Evolutionary conservation across 2,113 vertebrate genomes (phyloP), one percentile per base, ranked within the genome.

Genomic region (Gadus chalcogrammus): DNA sequence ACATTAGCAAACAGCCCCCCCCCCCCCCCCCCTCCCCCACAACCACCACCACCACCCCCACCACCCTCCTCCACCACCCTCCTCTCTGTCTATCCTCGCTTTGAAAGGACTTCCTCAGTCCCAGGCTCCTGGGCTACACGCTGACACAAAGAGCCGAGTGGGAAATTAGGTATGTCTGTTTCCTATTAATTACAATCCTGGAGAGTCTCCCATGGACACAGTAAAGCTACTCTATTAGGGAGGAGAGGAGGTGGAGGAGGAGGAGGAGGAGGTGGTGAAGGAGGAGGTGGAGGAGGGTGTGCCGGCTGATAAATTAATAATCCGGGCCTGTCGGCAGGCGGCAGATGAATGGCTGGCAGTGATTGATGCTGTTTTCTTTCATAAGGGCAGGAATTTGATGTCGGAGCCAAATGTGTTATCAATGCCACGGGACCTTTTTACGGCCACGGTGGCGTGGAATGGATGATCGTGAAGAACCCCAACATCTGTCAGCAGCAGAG

Each of bases 401-500:
- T 97, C 92, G 93, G 91, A 94, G 97, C 96, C 94, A 99, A 98
- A 91, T 98, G 96, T 90, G 96, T 99, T 92, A 97, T 98, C 96
- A 98, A 97, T 89, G 96, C 95, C 73, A 97, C 94, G 2, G 96
- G 95, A 90, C 95, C 95, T 85, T 98, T 48, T 99, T 93, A 96
- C 94, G 74, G 95, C 98, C 86, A 84, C 88, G 0, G 42, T 87
- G 93, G 87, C 91, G 92, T 88, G 95, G 94, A 94, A 98, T 97
- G 95, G 95, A 98, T 87, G 93, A 98, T 90, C 81, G 93, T 88
- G 42, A 64, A 89, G 18, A 91, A 92, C 53, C 56, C 88, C 48
- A 93, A 94, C 87, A 98, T 98, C 93, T 98, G 94, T 88, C 95
- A 98, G 91, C 91, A 92, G 0, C 0, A 93, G 93, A 48, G 42